Percentiles rank a stretch among this genome's conserved stretches.
These are phyloP conservation scores for Globodera ellingtonae DNA, from an alignment of 1,140 invertebrate genomes.

Conservation along the genomic window DNA sequence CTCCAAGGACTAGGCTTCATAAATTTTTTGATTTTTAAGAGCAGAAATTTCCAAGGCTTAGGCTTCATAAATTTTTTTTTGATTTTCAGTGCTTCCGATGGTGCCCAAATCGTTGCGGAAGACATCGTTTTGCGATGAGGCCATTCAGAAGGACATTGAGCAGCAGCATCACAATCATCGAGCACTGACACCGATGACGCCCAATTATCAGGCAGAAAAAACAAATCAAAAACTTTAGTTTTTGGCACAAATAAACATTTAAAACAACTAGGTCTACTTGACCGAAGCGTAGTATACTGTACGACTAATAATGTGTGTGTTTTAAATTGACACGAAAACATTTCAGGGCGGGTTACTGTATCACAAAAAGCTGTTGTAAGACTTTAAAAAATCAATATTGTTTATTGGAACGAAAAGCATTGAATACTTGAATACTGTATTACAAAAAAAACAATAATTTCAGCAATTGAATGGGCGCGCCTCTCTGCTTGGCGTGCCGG, in stretches of 20 bases:
- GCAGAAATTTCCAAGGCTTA: too few relatives aligned
- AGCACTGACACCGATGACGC: constrained; percentile 5
- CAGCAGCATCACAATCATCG: background rate
- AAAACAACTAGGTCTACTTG: too few relatives aligned
- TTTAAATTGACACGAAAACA: too few relatives aligned
- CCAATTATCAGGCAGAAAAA: constrained; percentile 5
- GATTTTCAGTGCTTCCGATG: constrained; percentile 20
- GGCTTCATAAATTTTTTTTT: too few relatives aligned
- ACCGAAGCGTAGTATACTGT: too few relatives aligned
- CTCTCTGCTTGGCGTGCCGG: constrained; percentile 3
- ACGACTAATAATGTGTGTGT: too few relatives aligned
- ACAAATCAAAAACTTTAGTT: background rate
- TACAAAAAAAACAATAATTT: background rate
- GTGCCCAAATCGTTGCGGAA: constrained; percentile 17
- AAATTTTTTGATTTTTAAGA: too few relatives aligned
- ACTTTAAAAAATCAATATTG: too few relatives aligned
- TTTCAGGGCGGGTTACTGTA: too few relatives aligned
- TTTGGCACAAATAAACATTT: too few relatives aligned
- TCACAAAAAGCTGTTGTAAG: too few relatives aligned
- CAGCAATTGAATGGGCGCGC: background rate
- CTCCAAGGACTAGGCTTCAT: too few relatives aligned
- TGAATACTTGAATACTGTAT: background rate
- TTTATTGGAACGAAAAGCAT: background rate
- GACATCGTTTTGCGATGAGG: constrained; percentile 9
- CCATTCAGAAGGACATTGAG: background rate